A percentile compares a stretch with the other conserved stretches of the same genome.
Conservation (phyloP, 2,797 vertebrate genomes). For the Ctenosaura bakeri region DNA sequence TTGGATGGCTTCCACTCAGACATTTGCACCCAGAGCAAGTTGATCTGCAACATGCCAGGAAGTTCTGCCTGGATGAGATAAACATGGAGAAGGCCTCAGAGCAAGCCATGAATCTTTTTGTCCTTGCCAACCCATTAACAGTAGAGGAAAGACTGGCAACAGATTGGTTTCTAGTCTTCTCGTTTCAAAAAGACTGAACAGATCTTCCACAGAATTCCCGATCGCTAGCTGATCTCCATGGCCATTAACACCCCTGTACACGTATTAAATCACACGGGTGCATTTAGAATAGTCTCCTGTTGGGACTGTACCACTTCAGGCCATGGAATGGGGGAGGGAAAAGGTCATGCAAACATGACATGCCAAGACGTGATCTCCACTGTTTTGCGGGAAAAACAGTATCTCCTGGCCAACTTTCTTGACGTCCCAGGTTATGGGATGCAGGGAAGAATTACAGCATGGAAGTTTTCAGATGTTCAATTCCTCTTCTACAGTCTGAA, state of each 20-base stretch:
- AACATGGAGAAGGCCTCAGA: neutral
- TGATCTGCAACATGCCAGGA: neutral
- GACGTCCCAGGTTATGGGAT: neutral
- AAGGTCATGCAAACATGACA: too few species aligned
- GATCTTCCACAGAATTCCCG: neutral
- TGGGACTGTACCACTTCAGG: neutral
- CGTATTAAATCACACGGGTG: neutral
- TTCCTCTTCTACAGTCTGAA: neutral
- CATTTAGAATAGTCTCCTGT: neutral
- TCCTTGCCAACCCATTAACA: neutral
- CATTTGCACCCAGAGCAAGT: neutral
- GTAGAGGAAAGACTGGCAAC: slow-evolving; percentile 17
- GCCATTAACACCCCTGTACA: neutral
- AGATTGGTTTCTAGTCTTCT: neutral
- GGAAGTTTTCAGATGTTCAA: neutral
- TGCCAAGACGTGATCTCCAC: neutral
- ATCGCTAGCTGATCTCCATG: neutral
- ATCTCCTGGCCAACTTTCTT: neutral
- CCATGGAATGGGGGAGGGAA: neutral
- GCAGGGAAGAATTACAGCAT: neutral
- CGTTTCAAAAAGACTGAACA: neutral
- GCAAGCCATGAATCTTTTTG: neutral
- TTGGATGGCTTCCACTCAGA: neutral
- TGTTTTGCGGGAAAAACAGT: neutral
- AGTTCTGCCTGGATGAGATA: slow-evolving; percentile 10